Percentiles rank a stretch among this genome's conserved stretches.
These are phyloP conservation scores for Mormyrus lacerda DNA, from an alignment of 2,113 vertebrate species.

Conservation along the genomic window DNA sequence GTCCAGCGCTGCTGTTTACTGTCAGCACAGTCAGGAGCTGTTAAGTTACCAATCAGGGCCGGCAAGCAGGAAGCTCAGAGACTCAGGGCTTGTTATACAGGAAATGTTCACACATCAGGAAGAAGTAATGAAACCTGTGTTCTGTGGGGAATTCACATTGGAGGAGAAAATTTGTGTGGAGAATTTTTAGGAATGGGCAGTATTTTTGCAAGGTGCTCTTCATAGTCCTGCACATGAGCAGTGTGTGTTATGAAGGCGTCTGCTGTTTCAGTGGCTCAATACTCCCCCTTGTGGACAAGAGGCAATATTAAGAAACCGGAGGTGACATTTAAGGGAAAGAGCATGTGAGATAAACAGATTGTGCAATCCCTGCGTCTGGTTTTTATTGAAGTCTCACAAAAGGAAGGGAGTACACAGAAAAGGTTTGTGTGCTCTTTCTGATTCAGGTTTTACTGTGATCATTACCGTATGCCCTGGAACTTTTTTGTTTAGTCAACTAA, in stretches of 20 bases:
- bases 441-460: background rate
- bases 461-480: background rate
- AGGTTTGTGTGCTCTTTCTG: background rate
- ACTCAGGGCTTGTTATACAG: background rate
- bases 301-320: conserved; percentile 21
- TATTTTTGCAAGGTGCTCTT: background rate
- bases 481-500: background rate
- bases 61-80: background rate
- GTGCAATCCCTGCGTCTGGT: conserved; percentile 40
- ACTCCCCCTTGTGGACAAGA: conserved; percentile 33
- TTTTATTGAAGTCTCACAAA: background rate
- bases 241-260: background rate
- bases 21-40: background rate
- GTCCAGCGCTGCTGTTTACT: conserved; percentile 3
- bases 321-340: conserved; percentile 25
- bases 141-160: background rate
- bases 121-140: background rate
- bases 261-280: conserved; percentile 1
- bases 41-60: background rate
- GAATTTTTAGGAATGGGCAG: background rate
- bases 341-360: conserved; percentile 50
- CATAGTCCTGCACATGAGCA: background rate
- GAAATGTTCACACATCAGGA: background rate
- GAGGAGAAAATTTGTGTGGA: background rate
- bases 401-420: background rate